A percentile compares a stretch with the other conserved stretches of the same genome.
Evolutionary conservation across 1,140 invertebrate species (phyloP).

Genomic region (Drosophila setifemur): DNA sequence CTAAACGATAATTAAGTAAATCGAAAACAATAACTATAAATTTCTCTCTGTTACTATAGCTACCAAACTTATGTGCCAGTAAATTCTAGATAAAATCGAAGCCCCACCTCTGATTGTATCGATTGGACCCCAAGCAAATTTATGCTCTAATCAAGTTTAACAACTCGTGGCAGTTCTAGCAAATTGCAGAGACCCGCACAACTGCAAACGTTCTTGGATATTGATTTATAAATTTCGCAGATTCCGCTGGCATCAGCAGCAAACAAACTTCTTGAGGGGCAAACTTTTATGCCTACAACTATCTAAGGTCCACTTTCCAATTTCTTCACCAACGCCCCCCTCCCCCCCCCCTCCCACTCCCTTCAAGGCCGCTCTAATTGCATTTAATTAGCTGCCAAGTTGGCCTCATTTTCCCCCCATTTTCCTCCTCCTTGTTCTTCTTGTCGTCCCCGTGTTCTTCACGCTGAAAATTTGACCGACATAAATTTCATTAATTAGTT

Average conservation of each 20-base stretch:
- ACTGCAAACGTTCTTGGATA: constrained; percentile 22
- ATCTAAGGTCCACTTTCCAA: constrained; percentile 10
- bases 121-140: too few relatives aligned
- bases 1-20: constrained; percentile 11
- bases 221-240: constrained; percentile 48
- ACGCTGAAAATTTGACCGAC: constrained; percentile 59
- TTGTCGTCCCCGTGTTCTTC: constrained; percentile 5
- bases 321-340: background rate
- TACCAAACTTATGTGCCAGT: too few relatives aligned
- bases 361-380: constrained; percentile 47
- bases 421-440: background rate
- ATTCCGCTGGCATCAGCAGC: constrained; percentile 56
- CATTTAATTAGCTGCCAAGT: constrained; percentile 56
- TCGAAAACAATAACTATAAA: constrained; percentile 24
- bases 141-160: constrained; percentile 36
- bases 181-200: constrained; percentile 22
- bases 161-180: constrained; percentile 13
- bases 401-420: constrained; percentile 39
- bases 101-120: too few relatives aligned
- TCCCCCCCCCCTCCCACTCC: background rate
- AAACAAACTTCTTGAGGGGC: constrained; percentile 61
- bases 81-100: constrained; percentile 19
- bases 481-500: constrained; percentile 74
- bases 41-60: constrained; percentile 1
- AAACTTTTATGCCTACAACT: constrained; percentile 44